Conservation (phyloP, 2,113 vertebrate species). For the Strix aluco region DNA sequence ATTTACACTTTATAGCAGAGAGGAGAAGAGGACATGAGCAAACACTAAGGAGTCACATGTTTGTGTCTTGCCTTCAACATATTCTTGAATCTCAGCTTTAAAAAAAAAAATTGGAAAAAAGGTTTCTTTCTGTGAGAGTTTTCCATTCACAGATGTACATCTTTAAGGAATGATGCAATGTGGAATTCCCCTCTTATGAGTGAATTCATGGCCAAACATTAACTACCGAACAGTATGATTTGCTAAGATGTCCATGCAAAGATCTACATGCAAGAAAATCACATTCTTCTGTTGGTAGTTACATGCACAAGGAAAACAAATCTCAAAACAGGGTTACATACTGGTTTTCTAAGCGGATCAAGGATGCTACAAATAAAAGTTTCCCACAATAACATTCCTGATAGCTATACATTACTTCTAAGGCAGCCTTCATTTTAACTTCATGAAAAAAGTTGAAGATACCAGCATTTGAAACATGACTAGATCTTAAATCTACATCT, state of each 20-base stretch:
- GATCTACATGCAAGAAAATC: background rate
- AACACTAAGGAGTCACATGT: background rate
- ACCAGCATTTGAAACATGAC: background rate
- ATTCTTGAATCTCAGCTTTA: background rate
- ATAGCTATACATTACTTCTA: background rate
- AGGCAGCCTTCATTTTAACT: background rate
- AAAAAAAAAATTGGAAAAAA: background rate
- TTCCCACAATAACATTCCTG: background rate
- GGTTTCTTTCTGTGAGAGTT: background rate
- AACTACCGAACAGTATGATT: background rate
- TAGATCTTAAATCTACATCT: background rate
- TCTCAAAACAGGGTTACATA: background rate
- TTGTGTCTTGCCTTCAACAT: background rate
- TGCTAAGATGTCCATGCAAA: background rate
- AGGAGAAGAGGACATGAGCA: background rate
- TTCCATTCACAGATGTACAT: background rate
- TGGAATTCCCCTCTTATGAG: slow-evolving; percentile 40
- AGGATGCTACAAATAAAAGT: background rate
- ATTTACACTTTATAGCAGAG: background rate
- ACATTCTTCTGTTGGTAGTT: background rate
- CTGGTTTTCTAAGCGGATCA: background rate
- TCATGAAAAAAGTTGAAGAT: background rate
- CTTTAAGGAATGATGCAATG: slow-evolving; percentile 23
- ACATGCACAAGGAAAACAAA: background rate
- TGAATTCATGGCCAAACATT: background rate